Evolutionary conservation across 2,888 invertebrate species (phyloP).

Genomic region (Eulithis prunata): DNA sequence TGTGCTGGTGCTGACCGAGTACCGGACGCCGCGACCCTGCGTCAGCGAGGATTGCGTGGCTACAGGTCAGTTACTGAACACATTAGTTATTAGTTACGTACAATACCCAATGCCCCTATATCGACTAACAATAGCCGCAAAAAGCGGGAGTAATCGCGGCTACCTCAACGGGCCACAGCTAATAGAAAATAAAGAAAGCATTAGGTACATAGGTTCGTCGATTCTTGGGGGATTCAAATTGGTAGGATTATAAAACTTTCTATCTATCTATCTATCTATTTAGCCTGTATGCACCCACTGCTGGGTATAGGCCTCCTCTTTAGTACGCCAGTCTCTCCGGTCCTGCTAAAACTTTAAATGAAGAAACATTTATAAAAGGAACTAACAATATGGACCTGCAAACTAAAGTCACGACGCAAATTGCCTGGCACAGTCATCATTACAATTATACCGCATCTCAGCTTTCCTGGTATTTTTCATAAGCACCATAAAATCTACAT

Average conservation of each 20-base stretch:
- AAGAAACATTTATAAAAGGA: background rate
- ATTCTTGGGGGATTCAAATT: too few relatives aligned
- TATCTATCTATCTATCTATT: too few relatives aligned
- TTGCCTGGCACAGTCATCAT: constrained; percentile 16
- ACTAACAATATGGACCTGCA: constrained; percentile 12
- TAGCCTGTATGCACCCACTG: too few relatives aligned
- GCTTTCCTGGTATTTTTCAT: constrained; percentile 23
- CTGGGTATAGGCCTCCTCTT: too few relatives aligned
- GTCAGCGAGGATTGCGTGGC: constrained; percentile 86
- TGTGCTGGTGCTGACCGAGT: constrained; percentile 75
- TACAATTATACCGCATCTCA: constrained; percentile 19
- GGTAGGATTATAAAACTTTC: background rate
- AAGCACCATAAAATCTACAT: constrained; percentile 13
- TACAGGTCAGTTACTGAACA: constrained; percentile 78
- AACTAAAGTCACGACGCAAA: constrained; percentile 29
- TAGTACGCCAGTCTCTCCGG: too few relatives aligned
- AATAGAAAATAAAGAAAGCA: too few relatives aligned
- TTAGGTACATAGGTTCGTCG: background rate
- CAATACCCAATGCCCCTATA: too few relatives aligned
- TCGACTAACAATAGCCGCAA: too few relatives aligned
- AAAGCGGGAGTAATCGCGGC: too few relatives aligned
- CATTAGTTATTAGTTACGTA: too few relatives aligned
- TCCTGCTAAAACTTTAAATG: constrained; percentile 1
- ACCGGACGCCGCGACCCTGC: constrained; percentile 76
- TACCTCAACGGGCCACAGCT: too few relatives aligned